These are phyloP conservation scores for Itoplectis maculator DNA, from an alignment of 2,888 invertebrate species.

Conservation along the genomic window DNA sequence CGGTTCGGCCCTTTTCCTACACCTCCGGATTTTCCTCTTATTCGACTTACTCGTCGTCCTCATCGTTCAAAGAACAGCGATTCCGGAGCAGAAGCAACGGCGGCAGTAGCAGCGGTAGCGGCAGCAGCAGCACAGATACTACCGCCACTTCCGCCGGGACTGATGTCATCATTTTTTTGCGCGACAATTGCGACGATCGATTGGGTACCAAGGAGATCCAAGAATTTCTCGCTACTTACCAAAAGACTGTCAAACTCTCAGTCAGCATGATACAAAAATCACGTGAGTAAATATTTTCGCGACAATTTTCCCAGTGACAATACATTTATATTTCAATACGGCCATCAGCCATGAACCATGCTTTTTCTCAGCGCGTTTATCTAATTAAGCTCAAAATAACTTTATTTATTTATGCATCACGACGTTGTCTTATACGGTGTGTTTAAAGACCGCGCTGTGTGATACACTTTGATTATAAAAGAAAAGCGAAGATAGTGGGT, in stretches of 20 bases:
- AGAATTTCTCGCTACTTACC: constrained; percentile 77
- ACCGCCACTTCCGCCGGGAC: constrained; percentile 62
- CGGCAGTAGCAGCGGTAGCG: constrained; percentile 67
- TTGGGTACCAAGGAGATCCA: constrained; percentile 76
- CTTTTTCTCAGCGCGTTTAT: too few species aligned
- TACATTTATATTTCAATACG: too few species aligned
- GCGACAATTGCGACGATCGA: constrained; percentile 78
- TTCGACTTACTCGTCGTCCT: constrained; percentile 34
- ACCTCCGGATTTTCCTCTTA: constrained; percentile 22
- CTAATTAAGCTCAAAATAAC: constrained; percentile 1
- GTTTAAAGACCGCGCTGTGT: neutral
- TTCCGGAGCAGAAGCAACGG: constrained; percentile 74
- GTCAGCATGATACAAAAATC: constrained; percentile 77
- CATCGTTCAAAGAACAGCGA: constrained; percentile 74
- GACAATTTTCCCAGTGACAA: neutral
- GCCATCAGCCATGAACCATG: too few species aligned
- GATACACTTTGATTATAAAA: constrained; percentile 11
- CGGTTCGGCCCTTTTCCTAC: constrained; percentile 67
- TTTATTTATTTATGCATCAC: neutral
- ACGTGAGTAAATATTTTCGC: constrained; percentile 74
- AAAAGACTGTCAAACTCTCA: constrained; percentile 71
- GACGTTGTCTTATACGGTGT: neutral
- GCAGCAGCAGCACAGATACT: constrained; percentile 67
- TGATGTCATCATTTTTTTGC: constrained; percentile 79
- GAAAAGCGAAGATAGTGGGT: neutral